These are phyloP conservation scores for Recurvirostra avosetta DNA, from an alignment of 2,113 vertebrate species.

Conservation along the genomic window DNA sequence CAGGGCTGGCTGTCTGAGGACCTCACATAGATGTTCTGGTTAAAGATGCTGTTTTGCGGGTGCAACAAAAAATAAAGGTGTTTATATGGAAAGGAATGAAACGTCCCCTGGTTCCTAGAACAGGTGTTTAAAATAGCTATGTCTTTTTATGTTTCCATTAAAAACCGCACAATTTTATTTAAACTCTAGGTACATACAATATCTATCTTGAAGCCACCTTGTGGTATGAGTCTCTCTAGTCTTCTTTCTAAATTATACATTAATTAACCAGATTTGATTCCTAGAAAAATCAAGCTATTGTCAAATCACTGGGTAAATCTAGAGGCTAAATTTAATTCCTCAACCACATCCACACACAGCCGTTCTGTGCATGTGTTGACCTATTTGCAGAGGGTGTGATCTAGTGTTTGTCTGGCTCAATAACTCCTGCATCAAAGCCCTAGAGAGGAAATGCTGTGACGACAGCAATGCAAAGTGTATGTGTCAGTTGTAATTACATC, in stretches of 20 bases:
- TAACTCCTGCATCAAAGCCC: constrained; percentile 12
- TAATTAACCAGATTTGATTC: not conserved
- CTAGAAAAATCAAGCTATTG: not conserved
- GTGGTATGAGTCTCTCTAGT: not conserved
- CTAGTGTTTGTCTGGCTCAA: not conserved
- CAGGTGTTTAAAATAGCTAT: constrained; percentile 26
- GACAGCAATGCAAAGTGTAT: not conserved
- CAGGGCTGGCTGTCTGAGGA: not conserved
- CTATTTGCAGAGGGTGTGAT: constrained; percentile 53
- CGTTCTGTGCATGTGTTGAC: not conserved
- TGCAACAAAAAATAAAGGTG: not conserved
- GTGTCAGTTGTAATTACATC: constrained; percentile 15
- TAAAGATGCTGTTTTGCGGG: not conserved
- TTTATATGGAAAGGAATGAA: not conserved
- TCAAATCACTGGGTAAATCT: not conserved
- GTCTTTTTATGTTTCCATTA: not conserved
- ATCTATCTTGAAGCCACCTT: not conserved
- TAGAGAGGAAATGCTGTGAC: constrained; percentile 44
- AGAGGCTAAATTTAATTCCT: constrained; percentile 32
- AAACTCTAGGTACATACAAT: not conserved
- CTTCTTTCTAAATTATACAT: not conserved
- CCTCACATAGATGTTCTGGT: not conserved
- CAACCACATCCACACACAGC: constrained; percentile 14
- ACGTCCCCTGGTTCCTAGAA: not conserved
- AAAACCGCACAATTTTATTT: not conserved